Percentiles rank a stretch among this genome's conserved stretches.
Conservation (phyloP, 2,797 vertebrate genomes). For the Phrynocephalus guinanensis region DNA sequence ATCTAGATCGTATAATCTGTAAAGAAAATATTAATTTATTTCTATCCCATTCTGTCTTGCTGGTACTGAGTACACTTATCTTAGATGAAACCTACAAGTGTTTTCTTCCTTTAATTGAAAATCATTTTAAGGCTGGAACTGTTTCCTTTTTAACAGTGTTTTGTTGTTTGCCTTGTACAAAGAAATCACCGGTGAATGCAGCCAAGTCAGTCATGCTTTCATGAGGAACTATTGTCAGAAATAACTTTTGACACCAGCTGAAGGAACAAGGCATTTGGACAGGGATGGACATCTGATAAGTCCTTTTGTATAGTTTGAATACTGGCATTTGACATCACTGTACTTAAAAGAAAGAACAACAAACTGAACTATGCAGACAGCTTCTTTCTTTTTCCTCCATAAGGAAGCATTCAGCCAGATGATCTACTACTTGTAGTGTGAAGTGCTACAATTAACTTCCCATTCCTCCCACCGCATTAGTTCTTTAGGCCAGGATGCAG, state of each 20-base stretch:
- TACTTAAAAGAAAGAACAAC: neutral
- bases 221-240: neutral
- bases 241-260: neutral
- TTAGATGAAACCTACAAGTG: neutral
- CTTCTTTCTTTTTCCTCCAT: neutral
- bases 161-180: neutral
- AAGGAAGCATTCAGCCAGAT: neutral
- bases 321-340: neutral
- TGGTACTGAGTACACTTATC: neutral
- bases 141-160: constrained; percentile 23
- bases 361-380: neutral
- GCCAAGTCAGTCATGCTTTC: neutral
- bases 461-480: neutral
- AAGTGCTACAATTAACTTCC: neutral
- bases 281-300: neutral
- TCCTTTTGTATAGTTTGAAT: constrained; percentile 1
- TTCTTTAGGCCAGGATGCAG: too few species aligned
- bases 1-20: neutral
- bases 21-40: neutral
- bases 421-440: neutral
- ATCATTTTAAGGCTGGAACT: neutral
- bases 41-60: neutral
- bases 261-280: neutral
- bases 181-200: neutral
- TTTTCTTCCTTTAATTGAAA: constrained; percentile 37